Percentiles rank a stretch among this genome's conserved stretches.
phyloP scores from a whole-genome alignment of 64 coral and sea anemone genomes.

The Pocillopora verrucosa region DNA sequence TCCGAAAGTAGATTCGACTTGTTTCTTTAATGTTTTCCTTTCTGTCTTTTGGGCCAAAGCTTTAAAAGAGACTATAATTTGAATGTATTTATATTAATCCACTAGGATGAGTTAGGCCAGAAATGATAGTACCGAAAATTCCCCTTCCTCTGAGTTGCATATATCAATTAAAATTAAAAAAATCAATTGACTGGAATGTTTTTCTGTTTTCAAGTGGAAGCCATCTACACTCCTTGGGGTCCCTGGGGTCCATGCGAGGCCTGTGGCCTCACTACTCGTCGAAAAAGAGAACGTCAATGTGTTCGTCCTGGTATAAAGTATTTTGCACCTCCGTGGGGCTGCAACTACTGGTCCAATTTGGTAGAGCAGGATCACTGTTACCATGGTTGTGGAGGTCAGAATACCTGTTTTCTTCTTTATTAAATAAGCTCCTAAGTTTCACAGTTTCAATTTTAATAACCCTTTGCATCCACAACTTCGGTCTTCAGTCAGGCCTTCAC shows the following conservation, averaged over 20 bases:
- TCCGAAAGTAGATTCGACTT: too few species aligned
- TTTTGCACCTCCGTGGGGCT: background rate
- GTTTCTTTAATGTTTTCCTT: too few species aligned
- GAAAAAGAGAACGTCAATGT: background rate
- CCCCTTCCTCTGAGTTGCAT: too few species aligned
- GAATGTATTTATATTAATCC: too few species aligned
- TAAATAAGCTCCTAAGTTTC: background rate
- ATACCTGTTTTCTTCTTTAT: background rate
- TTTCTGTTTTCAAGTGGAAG: background rate
- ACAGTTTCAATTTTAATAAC: background rate
- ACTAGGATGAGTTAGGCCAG: too few species aligned
- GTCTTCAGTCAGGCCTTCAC: too few species aligned
- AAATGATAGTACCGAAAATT: too few species aligned
- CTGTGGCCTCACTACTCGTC: constrained; percentile 42
- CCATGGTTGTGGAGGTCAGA: constrained; percentile 36
- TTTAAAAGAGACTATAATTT: too few species aligned
- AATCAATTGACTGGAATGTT: too few species aligned
- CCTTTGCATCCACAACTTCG: too few species aligned
- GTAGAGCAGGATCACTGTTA: background rate
- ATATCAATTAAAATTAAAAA: too few species aligned
- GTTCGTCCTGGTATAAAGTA: background rate
- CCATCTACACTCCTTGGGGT: constrained; percentile 52
- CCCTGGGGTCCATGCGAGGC: constrained; percentile 36
- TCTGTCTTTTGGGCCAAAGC: too few species aligned
- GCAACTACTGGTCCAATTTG: background rate